Conservation (phyloP, 2,888 invertebrate genomes). For the Limnephilus marmoratus region DNA sequence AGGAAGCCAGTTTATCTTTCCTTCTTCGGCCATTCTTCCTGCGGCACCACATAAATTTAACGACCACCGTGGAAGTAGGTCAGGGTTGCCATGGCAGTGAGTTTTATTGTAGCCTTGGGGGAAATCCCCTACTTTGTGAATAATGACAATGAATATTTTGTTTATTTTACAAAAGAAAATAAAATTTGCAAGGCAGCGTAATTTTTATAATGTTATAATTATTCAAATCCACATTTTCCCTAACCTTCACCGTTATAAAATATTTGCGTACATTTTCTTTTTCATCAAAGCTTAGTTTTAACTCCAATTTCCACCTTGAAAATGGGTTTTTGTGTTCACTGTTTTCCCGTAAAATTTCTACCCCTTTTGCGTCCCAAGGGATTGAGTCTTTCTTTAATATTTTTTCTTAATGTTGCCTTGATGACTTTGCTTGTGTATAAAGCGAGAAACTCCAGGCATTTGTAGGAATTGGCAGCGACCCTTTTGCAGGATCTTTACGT, state of each 20-base stretch:
- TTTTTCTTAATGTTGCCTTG: not conserved
- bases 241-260: not conserved
- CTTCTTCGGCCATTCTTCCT: slow-evolving; percentile 16
- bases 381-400: not conserved
- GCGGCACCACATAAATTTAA: slow-evolving; percentile 11
- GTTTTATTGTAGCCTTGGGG: slow-evolving; percentile 44
- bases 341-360: not conserved
- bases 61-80: slow-evolving; percentile 16
- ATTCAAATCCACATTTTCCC: not conserved
- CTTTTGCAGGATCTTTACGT: slow-evolving; percentile 15
- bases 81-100: slow-evolving; percentile 44
- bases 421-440: not conserved
- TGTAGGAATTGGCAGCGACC: not conserved
- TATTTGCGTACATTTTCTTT: not conserved
- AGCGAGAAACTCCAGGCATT: not conserved
- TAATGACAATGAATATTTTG: slow-evolving; percentile 3
- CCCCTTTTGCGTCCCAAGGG: not conserved
- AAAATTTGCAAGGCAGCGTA: not conserved
- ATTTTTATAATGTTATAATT: not conserved
- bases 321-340: not conserved
- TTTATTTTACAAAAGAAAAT: not conserved
- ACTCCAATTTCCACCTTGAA: not conserved
- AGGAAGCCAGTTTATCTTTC: slow-evolving; percentile 20
- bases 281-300: not conserved
- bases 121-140: not conserved